phyloP scores from a whole-genome alignment of 2,797 vertebrate genomes.

The Typhlichthys eigenmanni region DNA sequence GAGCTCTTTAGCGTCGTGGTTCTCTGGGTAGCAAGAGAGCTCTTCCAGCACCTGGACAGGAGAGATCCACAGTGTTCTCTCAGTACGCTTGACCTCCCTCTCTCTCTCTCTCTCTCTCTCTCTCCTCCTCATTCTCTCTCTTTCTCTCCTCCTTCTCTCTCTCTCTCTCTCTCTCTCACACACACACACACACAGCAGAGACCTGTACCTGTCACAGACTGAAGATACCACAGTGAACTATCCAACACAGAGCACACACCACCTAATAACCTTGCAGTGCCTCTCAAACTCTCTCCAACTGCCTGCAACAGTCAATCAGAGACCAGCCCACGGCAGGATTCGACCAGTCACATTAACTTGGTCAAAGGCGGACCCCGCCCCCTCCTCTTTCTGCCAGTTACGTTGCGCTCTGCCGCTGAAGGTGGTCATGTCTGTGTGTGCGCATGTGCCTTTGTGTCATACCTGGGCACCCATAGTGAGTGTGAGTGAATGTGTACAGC shows the following conservation, averaged over 20 bases:
- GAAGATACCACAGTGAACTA: not conserved
- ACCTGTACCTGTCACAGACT: conserved; percentile 24
- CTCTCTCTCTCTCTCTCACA: not conserved
- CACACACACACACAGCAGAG: conserved; percentile 10
- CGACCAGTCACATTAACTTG: conserved; percentile 16
- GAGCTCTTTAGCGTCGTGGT: conserved; percentile 94
- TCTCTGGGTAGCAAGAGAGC: conserved; percentile 97
- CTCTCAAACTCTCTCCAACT: conserved; percentile 17
- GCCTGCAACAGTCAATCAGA: conserved; percentile 53
- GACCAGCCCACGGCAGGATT: conserved; percentile 14
- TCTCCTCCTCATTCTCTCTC: not conserved
- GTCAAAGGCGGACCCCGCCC: conserved; percentile 23
- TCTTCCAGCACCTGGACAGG: conserved; percentile 92
- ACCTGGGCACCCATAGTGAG: not conserved
- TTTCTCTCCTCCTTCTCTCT: not conserved
- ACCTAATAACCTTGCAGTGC: conserved; percentile 17
- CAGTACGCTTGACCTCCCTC: not conserved
- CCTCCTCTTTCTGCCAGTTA: conserved; percentile 44
- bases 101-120: not conserved
- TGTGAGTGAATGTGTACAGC: conserved; percentile 1
- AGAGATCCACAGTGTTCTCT: not conserved
- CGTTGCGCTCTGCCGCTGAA: conserved; percentile 69
- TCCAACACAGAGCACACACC: conserved; percentile 12
- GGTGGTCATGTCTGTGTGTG: conserved; percentile 52
- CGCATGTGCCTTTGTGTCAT: not conserved